Conservation (phyloP, 35 echinoderm and acorn worm genomes). For the Nesometra sesokonis region DNA sequence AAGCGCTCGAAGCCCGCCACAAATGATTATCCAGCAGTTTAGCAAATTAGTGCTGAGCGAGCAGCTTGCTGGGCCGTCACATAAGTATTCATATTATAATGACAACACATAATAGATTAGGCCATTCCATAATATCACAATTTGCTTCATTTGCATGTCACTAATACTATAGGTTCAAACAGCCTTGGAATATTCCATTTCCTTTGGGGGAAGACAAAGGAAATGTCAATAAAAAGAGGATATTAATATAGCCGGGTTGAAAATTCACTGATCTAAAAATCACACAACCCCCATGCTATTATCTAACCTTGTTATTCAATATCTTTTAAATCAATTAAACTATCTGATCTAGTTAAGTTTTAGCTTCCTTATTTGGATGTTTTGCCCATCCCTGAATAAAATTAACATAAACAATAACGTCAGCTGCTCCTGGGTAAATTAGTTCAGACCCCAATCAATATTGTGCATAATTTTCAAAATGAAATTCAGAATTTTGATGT, state of each 20-base stretch:
- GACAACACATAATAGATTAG: background rate
- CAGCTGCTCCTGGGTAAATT: background rate
- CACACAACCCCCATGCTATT: background rate
- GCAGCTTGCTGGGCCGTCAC: background rate
- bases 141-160: background rate
- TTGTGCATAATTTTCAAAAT: background rate
- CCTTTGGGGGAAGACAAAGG: background rate
- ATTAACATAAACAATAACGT: background rate
- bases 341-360: background rate
- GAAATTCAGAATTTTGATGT: background rate
- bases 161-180: background rate
- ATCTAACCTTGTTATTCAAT: background rate
- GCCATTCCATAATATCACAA: background rate
- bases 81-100: background rate
- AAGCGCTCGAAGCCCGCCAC: background rate
- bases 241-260: background rate
- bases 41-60: background rate
- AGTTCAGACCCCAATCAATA: background rate
- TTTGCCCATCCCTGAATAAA: background rate
- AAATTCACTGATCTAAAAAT: too few relatives aligned
- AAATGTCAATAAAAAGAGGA: background rate
- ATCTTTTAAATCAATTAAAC: background rate
- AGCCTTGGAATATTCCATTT: background rate
- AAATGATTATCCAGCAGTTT: background rate
- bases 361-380: background rate